phyloP scores from a whole-genome alignment of 2,113 vertebrate genomes.

The Daboia siamensis region DNA sequence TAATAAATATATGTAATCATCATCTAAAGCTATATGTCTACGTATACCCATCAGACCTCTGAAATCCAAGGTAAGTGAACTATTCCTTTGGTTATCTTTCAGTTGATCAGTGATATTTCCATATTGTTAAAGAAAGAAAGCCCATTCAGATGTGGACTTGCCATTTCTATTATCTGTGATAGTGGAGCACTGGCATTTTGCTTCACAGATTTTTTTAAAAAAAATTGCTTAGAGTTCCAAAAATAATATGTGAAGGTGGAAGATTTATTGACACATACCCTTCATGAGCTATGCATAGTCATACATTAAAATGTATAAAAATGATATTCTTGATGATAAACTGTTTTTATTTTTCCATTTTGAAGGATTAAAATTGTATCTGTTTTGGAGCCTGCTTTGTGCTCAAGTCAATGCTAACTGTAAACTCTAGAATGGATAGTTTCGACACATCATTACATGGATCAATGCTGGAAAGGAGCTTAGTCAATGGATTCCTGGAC shows the following conservation, averaged over 20 bases:
- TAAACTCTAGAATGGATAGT: slow-evolving; percentile 3
- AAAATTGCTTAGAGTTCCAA: background rate
- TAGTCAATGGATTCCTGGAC: background rate
- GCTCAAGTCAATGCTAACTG: background rate
- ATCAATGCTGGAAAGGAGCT: background rate
- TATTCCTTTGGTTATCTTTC: background rate
- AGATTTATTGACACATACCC: background rate
- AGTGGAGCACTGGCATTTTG: background rate
- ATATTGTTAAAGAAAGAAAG: background rate
- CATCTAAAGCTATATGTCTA: too few relatives aligned
- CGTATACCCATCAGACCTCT: too few relatives aligned
- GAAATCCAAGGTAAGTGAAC: too few relatives aligned
- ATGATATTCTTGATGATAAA: background rate
- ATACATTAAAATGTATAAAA: background rate
- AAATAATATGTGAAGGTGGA: background rate
- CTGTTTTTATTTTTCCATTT: background rate
- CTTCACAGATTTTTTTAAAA: background rate
- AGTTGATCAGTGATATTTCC: background rate
- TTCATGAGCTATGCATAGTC: background rate
- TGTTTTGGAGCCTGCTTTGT: background rate
- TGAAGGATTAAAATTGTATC: background rate
- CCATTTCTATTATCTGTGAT: background rate
- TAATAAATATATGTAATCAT: too few relatives aligned
- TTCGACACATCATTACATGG: background rate
- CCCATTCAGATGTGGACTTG: too few relatives aligned